Percentiles rank a stretch among this genome's conserved stretches.
Conservation (phyloP, 1,140 invertebrate species). For the Drosophila arawakana region DNA sequence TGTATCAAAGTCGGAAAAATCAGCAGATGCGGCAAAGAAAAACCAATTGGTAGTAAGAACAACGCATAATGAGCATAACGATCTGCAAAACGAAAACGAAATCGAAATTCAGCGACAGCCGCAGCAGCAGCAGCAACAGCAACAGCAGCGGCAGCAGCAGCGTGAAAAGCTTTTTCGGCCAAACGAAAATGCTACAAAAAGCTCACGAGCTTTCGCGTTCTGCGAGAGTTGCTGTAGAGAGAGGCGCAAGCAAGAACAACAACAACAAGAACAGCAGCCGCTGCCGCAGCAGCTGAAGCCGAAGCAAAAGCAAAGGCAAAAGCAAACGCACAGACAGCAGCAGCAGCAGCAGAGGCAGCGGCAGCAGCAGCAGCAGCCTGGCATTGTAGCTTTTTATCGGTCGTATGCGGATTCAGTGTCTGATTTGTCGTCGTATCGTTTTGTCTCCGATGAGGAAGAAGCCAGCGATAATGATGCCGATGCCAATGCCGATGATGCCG, state of each 20-base stretch:
- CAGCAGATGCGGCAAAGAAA: slow-evolving; percentile 3
- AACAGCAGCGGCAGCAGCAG: slow-evolving; percentile 28
- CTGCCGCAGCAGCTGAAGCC: slow-evolving; percentile 39
- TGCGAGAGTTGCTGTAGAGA: slow-evolving; percentile 79
- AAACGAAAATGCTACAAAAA: slow-evolving; percentile 62
- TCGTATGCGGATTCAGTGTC: slow-evolving; percentile 74
- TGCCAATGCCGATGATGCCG: slow-evolving; percentile 23
- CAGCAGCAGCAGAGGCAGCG: slow-evolving; percentile 32
- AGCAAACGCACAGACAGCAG: slow-evolving; percentile 18
- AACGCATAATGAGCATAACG: slow-evolving; percentile 32
- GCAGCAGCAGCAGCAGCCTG: slow-evolving; percentile 56
- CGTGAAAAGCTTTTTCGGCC: slow-evolving; percentile 43
- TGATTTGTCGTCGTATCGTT: slow-evolving; percentile 84
- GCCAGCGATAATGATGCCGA: slow-evolving; percentile 44
- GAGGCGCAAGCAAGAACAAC: slow-evolving; percentile 40
- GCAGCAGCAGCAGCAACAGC: slow-evolving; percentile 29
- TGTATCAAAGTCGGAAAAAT: slow-evolving; percentile 7
- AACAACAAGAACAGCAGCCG: slow-evolving; percentile 25
- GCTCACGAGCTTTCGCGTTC: slow-evolving; percentile 60
- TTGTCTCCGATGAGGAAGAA: slow-evolving; percentile 80
- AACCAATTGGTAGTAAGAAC: slow-evolving; percentile 12
- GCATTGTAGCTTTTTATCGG: slow-evolving; percentile 59
- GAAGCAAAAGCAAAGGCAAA: slow-evolving; percentile 20
- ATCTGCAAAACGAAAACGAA: slow-evolving; percentile 30
- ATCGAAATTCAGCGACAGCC: slow-evolving; percentile 23